Base-by-base conservation (phyloP, 1,140 invertebrate species). In the Drosophila burlai region DNA sequence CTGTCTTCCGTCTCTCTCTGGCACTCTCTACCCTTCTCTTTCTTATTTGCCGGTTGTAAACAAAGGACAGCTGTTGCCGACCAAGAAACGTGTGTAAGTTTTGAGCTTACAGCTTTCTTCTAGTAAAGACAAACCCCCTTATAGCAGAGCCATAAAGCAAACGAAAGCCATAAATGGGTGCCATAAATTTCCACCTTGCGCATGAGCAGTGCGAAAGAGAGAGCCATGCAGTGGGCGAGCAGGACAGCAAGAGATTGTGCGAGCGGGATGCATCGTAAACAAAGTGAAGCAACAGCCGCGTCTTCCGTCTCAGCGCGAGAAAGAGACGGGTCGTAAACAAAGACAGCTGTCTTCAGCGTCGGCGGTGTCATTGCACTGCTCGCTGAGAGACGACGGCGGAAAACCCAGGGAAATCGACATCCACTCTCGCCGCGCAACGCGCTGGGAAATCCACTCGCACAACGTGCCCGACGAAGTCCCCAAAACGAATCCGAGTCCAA, bases 281-380 rank as follows among this genome's bases (percentile, higher is more conserved):
- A 91, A 91, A 83, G 50, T 75, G 78, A 80, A 66, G 69, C 71
- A 42, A 73, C 62, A 73, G 60, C 64, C 57, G 29, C 61, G 58
- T 83, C 46, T 40, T 76, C 87, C 45, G 42, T 91, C 87, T 87
- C 90, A 76, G 78, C 65, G 72, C 46, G 21, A 81, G 85, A 92
- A 54, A 80, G 80, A 81, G 90, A 92, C 82, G 59, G 90, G 76
- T 83, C 90, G 89, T 92, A 92, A 92, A 92, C 90, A 92, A 92
- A 92, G 84, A 91, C 84, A 92, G 84, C 89, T 86, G 87, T 77
- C 65, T 73, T 85, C 65, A 50, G 50, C 50, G 54, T 38, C 36
- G 15, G 5, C 54, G 83, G 83, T 86, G 83, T 86, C 83, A 86
- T 86, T 86, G 82, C 77, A 85, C 82, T 80, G 80, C 79, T 66